Evolutionary conservation across 23 tunicate species (phyloP).

Genomic region (Diplosoma virens): DNA sequence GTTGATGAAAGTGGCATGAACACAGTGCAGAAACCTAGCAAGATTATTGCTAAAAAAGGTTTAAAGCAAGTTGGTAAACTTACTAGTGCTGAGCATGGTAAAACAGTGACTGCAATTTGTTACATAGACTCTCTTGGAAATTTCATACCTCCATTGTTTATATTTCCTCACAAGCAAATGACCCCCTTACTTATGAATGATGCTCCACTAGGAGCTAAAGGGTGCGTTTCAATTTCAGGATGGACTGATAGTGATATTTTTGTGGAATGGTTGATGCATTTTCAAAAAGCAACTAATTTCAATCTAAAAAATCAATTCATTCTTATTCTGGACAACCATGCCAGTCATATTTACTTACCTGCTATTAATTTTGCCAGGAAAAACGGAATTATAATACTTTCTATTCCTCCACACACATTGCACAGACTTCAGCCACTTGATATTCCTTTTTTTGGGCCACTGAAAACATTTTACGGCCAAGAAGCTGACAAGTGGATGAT

Average conservation of each 20-base stretch:
- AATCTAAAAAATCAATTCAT: neutral
- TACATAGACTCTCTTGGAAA: constrained; percentile 25
- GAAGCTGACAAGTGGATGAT: constrained; percentile 23
- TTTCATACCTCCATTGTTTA: constrained; percentile 26
- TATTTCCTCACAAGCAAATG: constrained; percentile 36
- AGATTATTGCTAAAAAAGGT: constrained; percentile 40
- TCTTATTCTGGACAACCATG: constrained; percentile 38
- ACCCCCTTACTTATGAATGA: constrained; percentile 3
- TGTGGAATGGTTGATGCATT: constrained; percentile 30
- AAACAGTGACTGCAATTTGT: constrained; percentile 26
- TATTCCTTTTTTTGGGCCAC: constrained; percentile 41
- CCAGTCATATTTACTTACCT: constrained; percentile 23
- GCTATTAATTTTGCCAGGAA: constrained; percentile 35
- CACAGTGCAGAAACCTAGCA: constrained; percentile 28
- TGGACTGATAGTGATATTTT: constrained; percentile 32
- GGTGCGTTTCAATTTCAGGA: constrained; percentile 15
- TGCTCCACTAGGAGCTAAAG: constrained; percentile 19
- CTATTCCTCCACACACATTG: constrained; percentile 29
- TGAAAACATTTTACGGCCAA: constrained; percentile 21
- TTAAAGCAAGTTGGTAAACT: constrained; percentile 38
- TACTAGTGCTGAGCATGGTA: constrained; percentile 38
- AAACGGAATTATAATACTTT: constrained; percentile 17
- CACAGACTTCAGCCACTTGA: constrained; percentile 56
- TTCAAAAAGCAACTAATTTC: constrained; percentile 20
- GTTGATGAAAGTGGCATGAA: constrained; percentile 39